A percentile compares a stretch with the other conserved stretches of the same genome.
phyloP scores from a whole-genome alignment of 1,140 invertebrate species.

The Aradophagus sp. region DNA sequence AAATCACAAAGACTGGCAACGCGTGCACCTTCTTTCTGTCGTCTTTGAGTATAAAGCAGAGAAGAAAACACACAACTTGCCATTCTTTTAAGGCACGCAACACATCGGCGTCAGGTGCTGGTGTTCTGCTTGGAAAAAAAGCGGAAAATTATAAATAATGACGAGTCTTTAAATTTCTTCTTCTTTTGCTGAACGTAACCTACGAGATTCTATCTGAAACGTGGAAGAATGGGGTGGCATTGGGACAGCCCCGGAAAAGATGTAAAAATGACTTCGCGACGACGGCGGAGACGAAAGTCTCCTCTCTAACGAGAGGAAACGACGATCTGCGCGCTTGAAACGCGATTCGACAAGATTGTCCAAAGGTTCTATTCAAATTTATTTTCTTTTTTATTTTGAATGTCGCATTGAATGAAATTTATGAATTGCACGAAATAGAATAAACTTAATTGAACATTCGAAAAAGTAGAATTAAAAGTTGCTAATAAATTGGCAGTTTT shows the following conservation, averaged over 20 bases:
- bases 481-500: too few relatives aligned
- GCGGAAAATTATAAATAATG: slow-evolving; percentile 74
- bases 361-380: slow-evolving; percentile 43
- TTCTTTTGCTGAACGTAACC: slow-evolving; percentile 47
- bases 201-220: slow-evolving; percentile 51
- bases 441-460: too few relatives aligned
- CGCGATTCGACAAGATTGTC: slow-evolving; percentile 54
- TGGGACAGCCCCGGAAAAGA: slow-evolving; percentile 50
- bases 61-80: slow-evolving; percentile 48
- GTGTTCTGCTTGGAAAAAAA: slow-evolving; percentile 46
- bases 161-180: slow-evolving; percentile 62
- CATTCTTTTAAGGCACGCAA: slow-evolving; percentile 63
- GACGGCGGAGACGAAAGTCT: slow-evolving; percentile 51
- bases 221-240: slow-evolving; percentile 52
- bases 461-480: too few relatives aligned
- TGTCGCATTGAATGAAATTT: not conserved
- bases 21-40: slow-evolving; percentile 29
- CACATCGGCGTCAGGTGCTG: slow-evolving; percentile 42
- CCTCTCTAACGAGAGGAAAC: slow-evolving; percentile 58
- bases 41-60: slow-evolving; percentile 28
- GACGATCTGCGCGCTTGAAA: slow-evolving; percentile 51
- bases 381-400: slow-evolving; percentile 25
- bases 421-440: too few relatives aligned
- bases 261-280: slow-evolving; percentile 52
- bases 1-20: slow-evolving; percentile 9